Conservation (phyloP, 1,140 invertebrate species). For the Magallana gigas region DNA sequence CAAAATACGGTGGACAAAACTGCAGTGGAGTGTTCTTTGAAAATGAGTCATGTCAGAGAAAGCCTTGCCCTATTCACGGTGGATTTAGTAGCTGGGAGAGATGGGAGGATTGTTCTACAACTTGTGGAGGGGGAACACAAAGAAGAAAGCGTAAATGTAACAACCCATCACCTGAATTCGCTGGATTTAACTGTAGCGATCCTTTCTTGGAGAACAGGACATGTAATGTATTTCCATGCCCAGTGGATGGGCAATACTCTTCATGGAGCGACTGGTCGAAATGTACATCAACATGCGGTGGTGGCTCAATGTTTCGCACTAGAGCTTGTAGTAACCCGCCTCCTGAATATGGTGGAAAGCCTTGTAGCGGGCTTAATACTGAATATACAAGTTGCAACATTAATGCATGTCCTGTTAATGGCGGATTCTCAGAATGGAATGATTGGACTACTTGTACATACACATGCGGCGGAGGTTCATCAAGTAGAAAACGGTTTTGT, state of each 20-base stretch:
- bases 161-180: neutral
- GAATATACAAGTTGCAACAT: neutral
- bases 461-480: constrained; percentile 52
- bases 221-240: neutral
- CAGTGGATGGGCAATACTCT: neutral
- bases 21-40: constrained; percentile 55
- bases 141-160: constrained; percentile 7
- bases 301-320: neutral
- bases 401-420: neutral
- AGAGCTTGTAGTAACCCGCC: no score
- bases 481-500: constrained; percentile 78
- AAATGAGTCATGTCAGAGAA: neutral
- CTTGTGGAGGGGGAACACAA: constrained; percentile 2
- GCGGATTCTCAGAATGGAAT: neutral
- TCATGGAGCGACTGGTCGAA: neutral
- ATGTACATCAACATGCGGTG: neutral
- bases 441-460: neutral
- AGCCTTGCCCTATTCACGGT: neutral
- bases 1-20: constrained; percentile 60
- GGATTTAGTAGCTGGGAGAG: neutral
- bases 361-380: constrained; percentile 54
- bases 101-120: neutral
- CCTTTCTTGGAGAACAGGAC: no score
- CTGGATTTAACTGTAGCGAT: neutral
- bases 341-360: constrained; percentile 57